Percentiles rank a stretch among this genome's conserved stretches.
Evolutionary conservation across 2,888 invertebrate genomes (phyloP).

Genomic region (Ophraella communa): DNA sequence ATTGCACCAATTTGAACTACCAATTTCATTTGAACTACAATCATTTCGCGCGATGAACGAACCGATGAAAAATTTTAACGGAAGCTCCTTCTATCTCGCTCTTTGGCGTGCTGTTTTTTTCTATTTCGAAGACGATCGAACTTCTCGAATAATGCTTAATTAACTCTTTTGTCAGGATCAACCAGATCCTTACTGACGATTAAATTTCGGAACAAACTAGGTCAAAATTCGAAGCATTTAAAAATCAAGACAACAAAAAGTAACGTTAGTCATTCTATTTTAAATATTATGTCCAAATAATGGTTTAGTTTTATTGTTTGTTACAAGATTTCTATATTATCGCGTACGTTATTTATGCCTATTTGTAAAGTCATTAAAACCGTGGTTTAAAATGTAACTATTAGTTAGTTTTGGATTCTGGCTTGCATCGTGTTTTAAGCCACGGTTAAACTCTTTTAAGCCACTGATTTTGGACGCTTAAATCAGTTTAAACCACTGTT

Average conservation of each 20-base stretch:
- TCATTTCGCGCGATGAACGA: conserved; percentile 46
- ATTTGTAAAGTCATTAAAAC: too few species aligned
- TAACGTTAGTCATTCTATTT: too few species aligned
- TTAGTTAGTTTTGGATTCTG: too few species aligned
- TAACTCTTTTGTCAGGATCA: conserved; percentile 25
- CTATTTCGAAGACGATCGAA: conserved; percentile 27
- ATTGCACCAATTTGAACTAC: conserved; percentile 58
- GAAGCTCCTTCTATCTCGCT: background rate
- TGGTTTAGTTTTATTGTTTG: too few species aligned
- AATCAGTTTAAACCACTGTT: too few species aligned
- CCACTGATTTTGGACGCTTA: too few species aligned
- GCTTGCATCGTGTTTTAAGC: too few species aligned
- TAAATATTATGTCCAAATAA: too few species aligned
- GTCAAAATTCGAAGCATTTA: background rate
- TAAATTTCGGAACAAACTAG: background rate
- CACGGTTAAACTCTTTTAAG: too few species aligned
- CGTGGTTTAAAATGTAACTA: too few species aligned
- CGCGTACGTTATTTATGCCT: too few species aligned
- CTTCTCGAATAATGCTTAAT: conserved; percentile 30
- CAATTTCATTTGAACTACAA: conserved; percentile 44
- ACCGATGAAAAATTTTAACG: conserved; percentile 45
- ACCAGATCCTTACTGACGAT: conserved; percentile 4
- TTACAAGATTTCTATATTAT: too few species aligned
- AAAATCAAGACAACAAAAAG: background rate
- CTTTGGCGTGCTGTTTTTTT: conserved; percentile 17